Evolutionary conservation across 2,888 invertebrate species (phyloP).

Genomic region (Isotomurus palustris): DNA sequence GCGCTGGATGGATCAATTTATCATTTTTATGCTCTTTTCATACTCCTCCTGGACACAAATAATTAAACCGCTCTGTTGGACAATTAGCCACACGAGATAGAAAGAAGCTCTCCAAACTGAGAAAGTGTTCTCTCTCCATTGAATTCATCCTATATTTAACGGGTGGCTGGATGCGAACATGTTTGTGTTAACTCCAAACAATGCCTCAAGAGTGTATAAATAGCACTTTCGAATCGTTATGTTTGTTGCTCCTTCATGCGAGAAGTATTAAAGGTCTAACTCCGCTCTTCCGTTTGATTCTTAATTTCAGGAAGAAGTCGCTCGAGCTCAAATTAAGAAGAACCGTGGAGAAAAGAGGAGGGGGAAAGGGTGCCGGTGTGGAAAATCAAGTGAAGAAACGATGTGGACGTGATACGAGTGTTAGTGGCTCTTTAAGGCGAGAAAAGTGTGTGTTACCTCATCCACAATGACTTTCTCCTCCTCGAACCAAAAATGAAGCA

Average conservation of each 20-base stretch:
- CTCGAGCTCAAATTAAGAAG: background rate
- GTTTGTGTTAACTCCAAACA: too few species aligned
- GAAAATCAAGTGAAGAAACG: conserved; percentile 42
- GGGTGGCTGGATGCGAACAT: too few species aligned
- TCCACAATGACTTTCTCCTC: background rate
- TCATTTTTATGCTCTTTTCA: conserved; percentile 45
- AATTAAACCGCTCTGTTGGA: too few species aligned
- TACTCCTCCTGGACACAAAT: conserved; percentile 42
- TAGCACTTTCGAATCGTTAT: too few species aligned
- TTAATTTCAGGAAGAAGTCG: background rate
- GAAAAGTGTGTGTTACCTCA: background rate
- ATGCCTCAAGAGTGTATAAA: too few species aligned
- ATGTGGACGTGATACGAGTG: conserved; percentile 42
- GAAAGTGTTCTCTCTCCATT: too few species aligned
- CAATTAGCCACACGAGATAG: too few species aligned
- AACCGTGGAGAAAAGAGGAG: background rate
- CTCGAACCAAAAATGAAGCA: too few species aligned
- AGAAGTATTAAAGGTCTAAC: background rate
- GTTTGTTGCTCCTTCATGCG: too few species aligned
- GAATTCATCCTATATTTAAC: too few species aligned
- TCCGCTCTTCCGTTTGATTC: background rate
- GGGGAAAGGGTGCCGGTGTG: conserved; percentile 31
- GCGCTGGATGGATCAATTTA: conserved; percentile 31
- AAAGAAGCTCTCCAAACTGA: too few species aligned
- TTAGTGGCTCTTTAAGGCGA: conserved; percentile 19